Evolutionary conservation across 2,888 invertebrate species (phyloP).

Genomic region (Torymus tubicola): DNA sequence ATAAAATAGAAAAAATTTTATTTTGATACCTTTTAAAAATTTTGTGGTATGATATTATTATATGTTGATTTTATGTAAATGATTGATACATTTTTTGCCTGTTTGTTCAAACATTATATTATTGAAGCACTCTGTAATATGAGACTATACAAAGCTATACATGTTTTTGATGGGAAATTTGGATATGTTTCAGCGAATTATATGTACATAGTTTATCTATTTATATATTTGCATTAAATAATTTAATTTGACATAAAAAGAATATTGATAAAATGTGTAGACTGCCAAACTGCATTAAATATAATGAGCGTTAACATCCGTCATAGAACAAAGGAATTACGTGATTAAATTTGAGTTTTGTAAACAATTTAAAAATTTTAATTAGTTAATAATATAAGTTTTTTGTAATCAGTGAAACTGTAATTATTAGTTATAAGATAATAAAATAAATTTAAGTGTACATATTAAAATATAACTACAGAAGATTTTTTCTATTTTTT

Average conservation of each 20-base stretch:
- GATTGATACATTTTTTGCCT: too few relatives aligned
- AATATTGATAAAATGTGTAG: slow-evolving; percentile 36
- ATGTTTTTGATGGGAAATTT: slow-evolving; percentile 2
- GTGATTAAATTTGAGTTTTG: slow-evolving; percentile 17
- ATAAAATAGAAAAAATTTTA: slow-evolving; percentile 37
- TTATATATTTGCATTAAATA: slow-evolving; percentile 40
- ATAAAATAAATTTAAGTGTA: slow-evolving; percentile 53
- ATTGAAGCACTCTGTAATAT: not conserved
- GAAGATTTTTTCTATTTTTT: slow-evolving; percentile 48
- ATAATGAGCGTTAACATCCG: slow-evolving; percentile 5
- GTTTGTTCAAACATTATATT: slow-evolving; percentile 24
- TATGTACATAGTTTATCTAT: slow-evolving; percentile 46
- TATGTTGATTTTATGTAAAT: slow-evolving; percentile 21
- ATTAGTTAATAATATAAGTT: slow-evolving; percentile 17
- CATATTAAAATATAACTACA: slow-evolving; percentile 43
- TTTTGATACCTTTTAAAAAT: not conserved
- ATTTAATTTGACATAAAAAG: slow-evolving; percentile 9
- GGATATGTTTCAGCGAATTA: slow-evolving; percentile 24
- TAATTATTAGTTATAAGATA: slow-evolving; percentile 47
- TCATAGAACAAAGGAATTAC: not conserved
- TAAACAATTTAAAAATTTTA: slow-evolving; percentile 8
- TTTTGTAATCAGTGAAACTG: slow-evolving; percentile 41
- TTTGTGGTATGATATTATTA: not conserved
- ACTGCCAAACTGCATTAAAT: slow-evolving; percentile 31
- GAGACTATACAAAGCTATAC: not conserved